Percentiles rank a stretch among this genome's conserved stretches.
phyloP scores from a whole-genome alignment of 2,888 invertebrate genomes.

The Zygogramma bicolorata region DNA sequence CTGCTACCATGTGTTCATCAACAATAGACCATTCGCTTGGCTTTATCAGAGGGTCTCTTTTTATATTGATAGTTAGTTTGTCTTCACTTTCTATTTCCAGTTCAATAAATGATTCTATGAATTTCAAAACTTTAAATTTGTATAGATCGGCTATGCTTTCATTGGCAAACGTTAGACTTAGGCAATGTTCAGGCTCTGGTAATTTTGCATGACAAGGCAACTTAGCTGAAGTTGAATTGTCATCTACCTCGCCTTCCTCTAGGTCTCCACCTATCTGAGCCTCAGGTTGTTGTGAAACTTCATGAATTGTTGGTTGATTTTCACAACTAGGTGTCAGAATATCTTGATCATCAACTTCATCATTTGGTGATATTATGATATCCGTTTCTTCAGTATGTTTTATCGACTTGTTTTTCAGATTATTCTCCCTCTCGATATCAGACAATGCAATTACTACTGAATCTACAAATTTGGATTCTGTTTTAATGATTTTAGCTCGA shows the following conservation, averaged over 20 bases:
- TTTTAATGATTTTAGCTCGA: conserved; percentile 45
- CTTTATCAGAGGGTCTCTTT: conserved; percentile 67
- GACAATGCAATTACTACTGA: conserved; percentile 32
- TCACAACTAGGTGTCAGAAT: not conserved
- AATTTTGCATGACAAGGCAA: not conserved
- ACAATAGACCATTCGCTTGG: conserved; percentile 63
- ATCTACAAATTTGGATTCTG: conserved; percentile 30
- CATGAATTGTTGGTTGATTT: not conserved
- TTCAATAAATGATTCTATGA: conserved; percentile 67
- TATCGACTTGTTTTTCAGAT: not conserved
- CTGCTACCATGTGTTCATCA: conserved; percentile 52
- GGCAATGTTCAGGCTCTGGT: conserved; percentile 47
- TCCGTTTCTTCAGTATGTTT: not conserved
- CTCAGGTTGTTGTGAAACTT: not conserved
- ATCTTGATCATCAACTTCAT: not conserved
- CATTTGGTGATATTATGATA: not conserved
- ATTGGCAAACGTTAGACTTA: conserved; percentile 68
- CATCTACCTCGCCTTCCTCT: conserved; percentile 29
- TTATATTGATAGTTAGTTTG: conserved; percentile 64
- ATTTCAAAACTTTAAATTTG: conserved; percentile 67
- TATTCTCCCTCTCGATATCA: conserved; percentile 41
- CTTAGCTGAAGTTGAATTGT: not conserved
- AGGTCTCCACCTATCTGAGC: conserved; percentile 11
- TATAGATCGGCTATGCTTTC: conserved; percentile 66
- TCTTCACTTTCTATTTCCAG: conserved; percentile 59